These are phyloP conservation scores for Eupeodes latifasciatus DNA, from an alignment of 2,888 invertebrate species.

Conservation along the genomic window DNA sequence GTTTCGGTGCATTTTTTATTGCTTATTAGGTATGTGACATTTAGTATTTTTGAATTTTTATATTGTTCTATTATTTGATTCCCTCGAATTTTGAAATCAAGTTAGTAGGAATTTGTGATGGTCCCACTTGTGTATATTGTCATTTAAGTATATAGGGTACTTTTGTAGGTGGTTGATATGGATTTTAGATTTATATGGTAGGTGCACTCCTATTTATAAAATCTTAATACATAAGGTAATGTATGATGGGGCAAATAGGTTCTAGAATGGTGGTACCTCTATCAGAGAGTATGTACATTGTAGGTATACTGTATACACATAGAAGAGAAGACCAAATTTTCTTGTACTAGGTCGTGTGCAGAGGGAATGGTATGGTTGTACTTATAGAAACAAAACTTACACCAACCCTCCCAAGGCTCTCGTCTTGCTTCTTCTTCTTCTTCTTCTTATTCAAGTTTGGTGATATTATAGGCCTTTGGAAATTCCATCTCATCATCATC, in stretches of 20 bases:
- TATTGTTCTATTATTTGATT: background rate
- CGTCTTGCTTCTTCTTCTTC: slow-evolving; percentile 8
- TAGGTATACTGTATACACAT: background rate
- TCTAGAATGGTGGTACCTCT: background rate
- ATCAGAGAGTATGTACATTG: background rate
- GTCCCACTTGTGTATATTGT: slow-evolving; percentile 46
- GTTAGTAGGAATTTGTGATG: slow-evolving; percentile 26
- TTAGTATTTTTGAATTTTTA: background rate
- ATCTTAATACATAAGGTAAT: slow-evolving; percentile 20
- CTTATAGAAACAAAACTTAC: slow-evolving; percentile 29
- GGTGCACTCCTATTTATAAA: slow-evolving; percentile 21
- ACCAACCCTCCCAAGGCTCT: slow-evolving; percentile 7
- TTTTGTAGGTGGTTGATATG: background rate
- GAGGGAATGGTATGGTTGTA: slow-evolving; percentile 26
- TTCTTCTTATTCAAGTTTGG: slow-evolving; percentile 35
- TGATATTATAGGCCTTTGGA: slow-evolving; percentile 70
- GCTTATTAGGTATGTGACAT: background rate
- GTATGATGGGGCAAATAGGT: slow-evolving; percentile 35
- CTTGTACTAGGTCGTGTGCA: slow-evolving; percentile 69
- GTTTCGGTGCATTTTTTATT: background rate
- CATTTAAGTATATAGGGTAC: slow-evolving; percentile 19
- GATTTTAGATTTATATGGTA: background rate
- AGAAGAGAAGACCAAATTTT: slow-evolving; percentile 29
- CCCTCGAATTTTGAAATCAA: slow-evolving; percentile 16
- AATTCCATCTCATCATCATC: slow-evolving; percentile 70